These are phyloP conservation scores for Turritopsis rubra DNA, from an alignment of 30 jellyfish, hydroid and myxozoan genomes.

Conservation along the genomic window DNA sequence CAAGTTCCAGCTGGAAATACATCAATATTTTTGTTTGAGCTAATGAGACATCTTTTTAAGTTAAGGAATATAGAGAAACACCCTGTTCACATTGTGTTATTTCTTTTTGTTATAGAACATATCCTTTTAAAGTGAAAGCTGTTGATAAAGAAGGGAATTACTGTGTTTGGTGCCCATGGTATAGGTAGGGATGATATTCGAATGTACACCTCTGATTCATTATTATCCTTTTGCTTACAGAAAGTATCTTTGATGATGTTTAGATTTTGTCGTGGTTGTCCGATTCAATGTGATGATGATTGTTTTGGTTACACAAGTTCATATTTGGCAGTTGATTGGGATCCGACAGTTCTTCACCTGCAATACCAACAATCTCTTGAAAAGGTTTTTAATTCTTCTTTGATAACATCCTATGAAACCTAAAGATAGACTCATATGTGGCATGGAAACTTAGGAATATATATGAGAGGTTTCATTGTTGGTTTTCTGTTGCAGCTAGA, in stretches of 20 bases:
- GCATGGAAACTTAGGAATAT: background rate
- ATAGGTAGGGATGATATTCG: conserved; percentile 48
- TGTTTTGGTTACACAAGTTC: conserved; percentile 30
- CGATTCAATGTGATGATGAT: conserved; percentile 51
- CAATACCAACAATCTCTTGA: conserved; percentile 77
- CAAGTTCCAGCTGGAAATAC: no score
- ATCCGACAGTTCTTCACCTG: conserved; percentile 72
- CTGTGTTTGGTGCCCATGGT: conserved; percentile 93
- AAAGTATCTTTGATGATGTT: no score
- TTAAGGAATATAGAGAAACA: no score
- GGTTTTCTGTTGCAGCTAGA: no score
- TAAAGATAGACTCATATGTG: background rate
- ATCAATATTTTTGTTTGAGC: no score
- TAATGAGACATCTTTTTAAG: no score
- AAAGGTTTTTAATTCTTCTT: conserved; percentile 33
- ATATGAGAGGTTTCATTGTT: no score
- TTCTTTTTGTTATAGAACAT: conserved; percentile 5
- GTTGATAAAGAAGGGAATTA: conserved; percentile 76
- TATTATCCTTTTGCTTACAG: no score
- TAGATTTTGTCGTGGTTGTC: conserved; percentile 92
- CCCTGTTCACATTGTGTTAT: no score
- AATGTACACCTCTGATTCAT: no score
- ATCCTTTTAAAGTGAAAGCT: conserved; percentile 60
- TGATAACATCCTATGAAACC: conserved; percentile 17
- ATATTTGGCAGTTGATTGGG: conserved; percentile 80